Base-by-base conservation (phyloP, 2,797 vertebrate genomes). In the Gallinago solitaria region DNA sequence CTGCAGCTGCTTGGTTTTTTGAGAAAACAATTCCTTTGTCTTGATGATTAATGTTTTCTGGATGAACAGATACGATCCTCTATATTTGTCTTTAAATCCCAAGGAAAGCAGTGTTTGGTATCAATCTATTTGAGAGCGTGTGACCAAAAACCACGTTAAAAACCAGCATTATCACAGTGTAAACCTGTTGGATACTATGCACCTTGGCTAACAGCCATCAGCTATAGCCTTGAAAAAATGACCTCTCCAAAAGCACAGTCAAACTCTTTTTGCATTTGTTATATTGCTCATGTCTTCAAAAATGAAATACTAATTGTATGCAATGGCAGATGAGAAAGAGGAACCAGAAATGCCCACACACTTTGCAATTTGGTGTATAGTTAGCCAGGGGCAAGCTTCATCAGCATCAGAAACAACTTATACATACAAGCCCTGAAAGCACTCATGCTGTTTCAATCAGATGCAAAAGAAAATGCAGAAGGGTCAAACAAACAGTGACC, bases 131-230 rank as follows among this genome's bases (percentile, higher is more conserved):
- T 24, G 39, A 75, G 2, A 63, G 6, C 11, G 14, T 30, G 11
- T 24, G 28, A 75, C 13, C 8, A 67, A 83, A 88, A 50, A 17
- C 0, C 7, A 16, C 10, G 8, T 50, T 63, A 63, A 57, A 51
- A 61, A 53, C 7, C 0, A 65, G 8, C 0, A 1, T 2, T n/a
- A 75, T 5, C 30, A 33, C 16, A 75, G 17, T 10, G 6, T 28
- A 75, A 61, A n/a, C 5, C 21, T 50, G 3, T 2, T 45, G 20
- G 45, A 48, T 27, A 53, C 17, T 13, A 37, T 0, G 4, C 2
- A 30, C 21, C 35, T 35, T 79, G 23, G 24, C 23, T 47, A 63
- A 56, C 15, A 43, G 30, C 14, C 45, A 47, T 18, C 19, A 86
- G 14, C 23, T 39, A 12, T 1, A 2, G 43, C 74, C 23, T 90